A percentile compares a stretch with the other conserved stretches of the same genome.
phyloP scores from a whole-genome alignment of 1,140 invertebrate species.

The Drosophila ficusphila region DNA sequence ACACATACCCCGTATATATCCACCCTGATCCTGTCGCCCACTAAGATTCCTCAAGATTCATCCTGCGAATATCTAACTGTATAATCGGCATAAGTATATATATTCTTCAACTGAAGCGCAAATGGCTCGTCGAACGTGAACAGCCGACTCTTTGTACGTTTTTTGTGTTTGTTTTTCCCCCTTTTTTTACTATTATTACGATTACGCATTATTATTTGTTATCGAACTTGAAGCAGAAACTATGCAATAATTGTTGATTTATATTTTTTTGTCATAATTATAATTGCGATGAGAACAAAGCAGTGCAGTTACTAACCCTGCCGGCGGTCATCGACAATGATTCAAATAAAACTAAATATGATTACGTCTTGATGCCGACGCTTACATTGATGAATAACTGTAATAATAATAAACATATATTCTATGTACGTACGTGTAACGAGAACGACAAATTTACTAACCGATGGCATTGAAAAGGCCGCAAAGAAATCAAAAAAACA shows the following conservation, averaged over 20 bases:
- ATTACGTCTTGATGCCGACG: conserved; percentile 12
- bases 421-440: conserved; percentile 44
- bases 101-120: conserved; percentile 46
- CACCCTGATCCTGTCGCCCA: too few relatives aligned
- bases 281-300: conserved; percentile 43
- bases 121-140: conserved; percentile 67
- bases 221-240: conserved; percentile 67
- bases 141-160: conserved; percentile 68
- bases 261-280: conserved; percentile 72
- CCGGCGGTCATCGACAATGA: conserved; percentile 22
- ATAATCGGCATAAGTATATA: conserved; percentile 8
- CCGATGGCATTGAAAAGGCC: conserved; percentile 38
- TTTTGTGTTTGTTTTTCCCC: conserved; percentile 68
- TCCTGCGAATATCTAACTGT: conserved; percentile 43
- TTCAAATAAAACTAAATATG: not conserved
- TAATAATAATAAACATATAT: conserved; percentile 51
- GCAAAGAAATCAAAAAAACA: conserved; percentile 47
- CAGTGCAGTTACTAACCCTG: conserved; percentile 42
- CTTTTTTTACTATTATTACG: conserved; percentile 66
- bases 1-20: conserved; percentile 7
- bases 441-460: conserved; percentile 47
- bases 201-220: conserved; percentile 72
- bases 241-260: conserved; percentile 78
- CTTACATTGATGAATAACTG: conserved; percentile 43
- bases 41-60: not conserved